Evolutionary conservation across 2,797 vertebrate species (phyloP).

Genomic region (Neosilurus hyrtlii): DNA sequence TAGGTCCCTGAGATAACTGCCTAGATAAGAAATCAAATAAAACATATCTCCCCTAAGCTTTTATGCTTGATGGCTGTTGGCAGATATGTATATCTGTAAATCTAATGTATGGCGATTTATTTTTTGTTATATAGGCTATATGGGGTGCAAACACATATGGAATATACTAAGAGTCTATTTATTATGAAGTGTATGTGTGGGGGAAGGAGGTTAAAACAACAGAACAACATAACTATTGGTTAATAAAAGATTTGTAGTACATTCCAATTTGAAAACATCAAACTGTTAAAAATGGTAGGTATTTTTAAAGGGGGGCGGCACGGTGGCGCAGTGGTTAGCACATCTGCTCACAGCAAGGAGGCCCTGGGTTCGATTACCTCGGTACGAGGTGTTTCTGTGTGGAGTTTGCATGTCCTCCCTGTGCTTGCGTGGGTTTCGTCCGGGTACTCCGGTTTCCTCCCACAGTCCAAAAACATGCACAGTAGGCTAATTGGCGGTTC

Average conservation of each 20-base stretch:
- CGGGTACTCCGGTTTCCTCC: too few species aligned
- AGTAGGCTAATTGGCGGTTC: too few species aligned
- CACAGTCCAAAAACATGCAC: too few species aligned
- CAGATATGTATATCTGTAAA: constrained; percentile 37
- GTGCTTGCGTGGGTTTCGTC: too few species aligned
- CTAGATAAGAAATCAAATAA: constrained; percentile 57
- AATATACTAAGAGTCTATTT: background rate
- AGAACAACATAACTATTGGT: too few species aligned
- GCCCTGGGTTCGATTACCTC: too few species aligned
- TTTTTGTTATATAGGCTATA: constrained; percentile 13
- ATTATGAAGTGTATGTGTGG: background rate
- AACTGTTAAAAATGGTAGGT: background rate
- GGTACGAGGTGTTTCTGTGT: too few species aligned
- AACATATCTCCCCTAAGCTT: constrained; percentile 39
- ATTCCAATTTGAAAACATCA: background rate
- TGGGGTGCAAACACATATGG: background rate
- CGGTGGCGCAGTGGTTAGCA: background rate
- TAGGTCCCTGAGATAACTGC: constrained; percentile 55
- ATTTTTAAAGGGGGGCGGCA: background rate
- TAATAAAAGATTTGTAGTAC: too few species aligned
- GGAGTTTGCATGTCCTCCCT: too few species aligned
- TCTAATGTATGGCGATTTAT: constrained; percentile 12
- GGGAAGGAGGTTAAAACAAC: too few species aligned
- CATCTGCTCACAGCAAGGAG: too few species aligned
- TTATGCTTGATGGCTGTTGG: constrained; percentile 38